Evolutionary conservation across 92 coral and sea anemone genomes (phyloP), one percentile per base, ranked within the genome.

Genomic region (Porites rus): DNA sequence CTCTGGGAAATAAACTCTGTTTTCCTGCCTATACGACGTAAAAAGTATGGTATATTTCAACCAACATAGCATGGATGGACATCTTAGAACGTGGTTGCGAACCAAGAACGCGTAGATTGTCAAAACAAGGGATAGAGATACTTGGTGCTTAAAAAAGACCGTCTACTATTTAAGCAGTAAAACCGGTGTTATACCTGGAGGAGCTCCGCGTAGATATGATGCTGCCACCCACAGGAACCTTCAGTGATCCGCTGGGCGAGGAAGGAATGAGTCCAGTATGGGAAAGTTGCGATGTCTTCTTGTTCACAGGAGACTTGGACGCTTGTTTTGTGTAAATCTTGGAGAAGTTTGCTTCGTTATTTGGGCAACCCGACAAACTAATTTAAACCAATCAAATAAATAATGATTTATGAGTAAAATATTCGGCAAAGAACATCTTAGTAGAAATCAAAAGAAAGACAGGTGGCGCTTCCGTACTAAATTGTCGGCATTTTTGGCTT

Each of bases 341-440:
- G n/a, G 72, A 80, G 74, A 87, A 78, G 83, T 94, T 96, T 20
- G 92, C 94, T 69, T 96, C 98, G 76, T 92, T 89, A 64, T 89
- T 80, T 24, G 99, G 99, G 81, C 99, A 95, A 63, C 99, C 99
- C 76, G 99, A 94, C 22, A 92, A 86, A 85, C 99, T 96, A 73
- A 53, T 67, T 8, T 24, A 74, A 56, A 56, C 11, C 16, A 56
- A 18, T 12, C 38, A 54, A 78, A 74, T 17, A 2, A 60, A 46
- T 18, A 2, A 38, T 38, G 46, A 38, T 38, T 38, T 38, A 38
- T 38, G 46, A 38, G 64, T 52, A 8, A 17, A 52, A 16, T 16
- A 20, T 9, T 8, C 10, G 2, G 64, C 2, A 13, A 74, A 74
- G 78, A 13, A 74, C 31, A 13, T 6, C 74, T 31, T 5, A 74